A percentile compares a stretch with the other conserved stretches of the same genome.
phyloP scores from a whole-genome alignment of 2,888 invertebrate species.

The Clanis bilineata region DNA sequence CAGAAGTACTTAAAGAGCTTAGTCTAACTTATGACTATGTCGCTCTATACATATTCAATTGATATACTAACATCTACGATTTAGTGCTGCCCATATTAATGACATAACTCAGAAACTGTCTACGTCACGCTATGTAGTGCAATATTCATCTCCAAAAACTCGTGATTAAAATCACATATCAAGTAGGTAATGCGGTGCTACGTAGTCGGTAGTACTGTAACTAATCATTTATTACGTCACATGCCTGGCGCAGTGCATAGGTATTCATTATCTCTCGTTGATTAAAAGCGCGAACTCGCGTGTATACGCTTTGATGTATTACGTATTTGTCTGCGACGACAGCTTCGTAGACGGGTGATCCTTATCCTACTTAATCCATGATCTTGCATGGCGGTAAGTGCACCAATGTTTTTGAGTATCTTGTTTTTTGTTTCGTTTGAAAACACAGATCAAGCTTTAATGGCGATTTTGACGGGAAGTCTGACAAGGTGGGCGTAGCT shows the following conservation, averaged over 20 bases:
- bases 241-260: constrained; percentile 20
- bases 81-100: too few species aligned
- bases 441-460: neutral
- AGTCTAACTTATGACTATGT: too few species aligned
- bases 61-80: too few species aligned
- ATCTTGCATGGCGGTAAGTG: neutral
- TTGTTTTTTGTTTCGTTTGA: neutral
- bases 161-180: constrained; percentile 10
- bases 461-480: too few species aligned
- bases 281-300: constrained; percentile 26
- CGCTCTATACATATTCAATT: too few species aligned
- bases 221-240: constrained; percentile 24
- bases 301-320: constrained; percentile 32
- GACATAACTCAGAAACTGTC: too few species aligned
- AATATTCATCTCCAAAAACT: neutral
- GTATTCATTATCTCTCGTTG: constrained; percentile 31
- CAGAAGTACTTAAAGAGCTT: too few species aligned
- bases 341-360: neutral
- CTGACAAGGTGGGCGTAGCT: too few species aligned
- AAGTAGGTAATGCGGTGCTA: constrained; percentile 4
- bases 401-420: neutral
- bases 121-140: too few species aligned
- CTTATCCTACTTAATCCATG: neutral
- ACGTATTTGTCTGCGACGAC: constrained; percentile 13
- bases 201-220: constrained; percentile 13